Evolutionary conservation across 2,888 invertebrate genomes (phyloP), one percentile per base, ranked within the genome.

Genomic region (Seladonia tumulorum): DNA sequence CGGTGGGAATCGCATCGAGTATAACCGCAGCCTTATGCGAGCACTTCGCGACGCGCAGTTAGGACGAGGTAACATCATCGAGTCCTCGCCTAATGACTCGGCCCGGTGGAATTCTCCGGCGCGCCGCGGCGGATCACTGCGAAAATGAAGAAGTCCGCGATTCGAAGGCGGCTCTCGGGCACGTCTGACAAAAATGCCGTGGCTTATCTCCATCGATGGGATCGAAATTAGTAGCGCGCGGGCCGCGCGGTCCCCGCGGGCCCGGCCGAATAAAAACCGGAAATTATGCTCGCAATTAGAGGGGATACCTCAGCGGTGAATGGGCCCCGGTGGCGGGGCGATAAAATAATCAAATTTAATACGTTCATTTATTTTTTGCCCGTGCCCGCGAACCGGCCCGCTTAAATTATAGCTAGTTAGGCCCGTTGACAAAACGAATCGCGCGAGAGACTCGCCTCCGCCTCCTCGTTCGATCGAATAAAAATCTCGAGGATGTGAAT

Each of bases 211-310:
- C 91, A 85, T 93, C 94, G 95, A 94, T 94, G 95, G 93, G 93
- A 94, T 93, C 94, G 94, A 94, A 95, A 95, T 95, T 95, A 95
- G 94, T 94, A 94, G 94, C 92, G 89, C 87, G 93, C 86, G 81
- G 75, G 66, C 70, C 92, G 89, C 86, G 93, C 86, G 81, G 75
- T 57, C 70, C 66, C 82, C 79, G 80, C 78, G 73, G 70, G 10
- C 39, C 57, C 39, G 76, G 85, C 84, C 76, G 80, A 89, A 88
- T 89, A 89, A 89, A 89, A 89, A 82, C 45, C 73, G 45, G 79
- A 79, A 90, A 86, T 89, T 89, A 89, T 90, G 88, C 82, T 76
- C 74, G 84, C 90, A 89, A 88, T 89, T 89, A 89, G 85, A 80
- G 66, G 39, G 89, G 85, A 83, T 83, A 83, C 73, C 84, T 81